phyloP scores from a whole-genome alignment of 1,140 invertebrate species.

The Scaptodrosophila lebanonensis region DNA sequence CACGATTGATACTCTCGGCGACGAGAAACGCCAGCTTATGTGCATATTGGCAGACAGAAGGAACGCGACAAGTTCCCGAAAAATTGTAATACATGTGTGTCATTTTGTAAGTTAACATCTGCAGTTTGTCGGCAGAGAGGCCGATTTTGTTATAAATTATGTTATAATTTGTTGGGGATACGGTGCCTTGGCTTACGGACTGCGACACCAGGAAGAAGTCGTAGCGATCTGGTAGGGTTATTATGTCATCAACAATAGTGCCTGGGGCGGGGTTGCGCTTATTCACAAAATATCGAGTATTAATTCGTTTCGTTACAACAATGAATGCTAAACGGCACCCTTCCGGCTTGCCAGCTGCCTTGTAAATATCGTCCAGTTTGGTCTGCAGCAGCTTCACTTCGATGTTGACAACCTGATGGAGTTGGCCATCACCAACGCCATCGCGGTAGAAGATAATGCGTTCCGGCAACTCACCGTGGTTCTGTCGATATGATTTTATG shows the following conservation, averaged over 20 bases:
- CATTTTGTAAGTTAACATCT: conserved; percentile 88
- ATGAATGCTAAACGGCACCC: conserved; percentile 83
- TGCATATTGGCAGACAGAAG: conserved; percentile 91
- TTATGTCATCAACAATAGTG: conserved; percentile 89
- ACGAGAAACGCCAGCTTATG: conserved; percentile 91
- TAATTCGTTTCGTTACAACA: conserved; percentile 85
- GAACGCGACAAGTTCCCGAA: conserved; percentile 87
- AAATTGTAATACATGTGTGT: conserved; percentile 92
- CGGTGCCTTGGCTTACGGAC: conserved; percentile 86
- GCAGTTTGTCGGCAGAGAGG: conserved; percentile 83
- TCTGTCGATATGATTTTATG: conserved; percentile 78
- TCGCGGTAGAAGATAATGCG: conserved; percentile 86
- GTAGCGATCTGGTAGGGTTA: conserved; percentile 89
- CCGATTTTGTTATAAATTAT: conserved; percentile 83
- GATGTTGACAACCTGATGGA: conserved; percentile 81
- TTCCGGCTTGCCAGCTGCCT: conserved; percentile 29
- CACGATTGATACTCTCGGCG: conserved; percentile 83
- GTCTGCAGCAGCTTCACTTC: conserved; percentile 81
- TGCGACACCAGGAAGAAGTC: conserved; percentile 92
- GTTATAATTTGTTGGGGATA: conserved; percentile 89
- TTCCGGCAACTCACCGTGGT: conserved; percentile 76
- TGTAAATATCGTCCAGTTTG: conserved; percentile 79
- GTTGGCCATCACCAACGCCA: conserved; percentile 91
- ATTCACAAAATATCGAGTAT: conserved; percentile 81
- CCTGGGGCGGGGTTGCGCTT: conserved; percentile 88